Percentiles rank a stretch among this genome's conserved stretches.
These are phyloP conservation scores for Neodiprion virginianus DNA, from an alignment of 1,140 invertebrate genomes.

Conservation along the genomic window DNA sequence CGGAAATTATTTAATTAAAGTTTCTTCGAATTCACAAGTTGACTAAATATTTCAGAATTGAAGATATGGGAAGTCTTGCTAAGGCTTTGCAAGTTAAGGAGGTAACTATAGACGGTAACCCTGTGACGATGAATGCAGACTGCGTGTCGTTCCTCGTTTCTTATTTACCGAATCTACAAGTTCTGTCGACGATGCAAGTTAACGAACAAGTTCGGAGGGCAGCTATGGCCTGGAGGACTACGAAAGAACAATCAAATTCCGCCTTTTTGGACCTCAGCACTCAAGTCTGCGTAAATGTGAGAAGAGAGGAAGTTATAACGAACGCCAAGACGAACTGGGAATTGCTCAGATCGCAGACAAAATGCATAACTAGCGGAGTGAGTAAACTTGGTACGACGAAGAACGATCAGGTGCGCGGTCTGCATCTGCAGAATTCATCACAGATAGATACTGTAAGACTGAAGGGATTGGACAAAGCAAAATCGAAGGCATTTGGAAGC, in stretches of 20 bases:
- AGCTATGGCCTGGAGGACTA: conserved; percentile 77
- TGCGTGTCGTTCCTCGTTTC: conserved; percentile 81
- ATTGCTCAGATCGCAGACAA: conserved; percentile 73
- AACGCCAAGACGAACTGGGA: conserved; percentile 86
- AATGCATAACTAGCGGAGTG: conserved; percentile 41
- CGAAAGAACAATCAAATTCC: conserved; percentile 75
- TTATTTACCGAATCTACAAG: conserved; percentile 74
- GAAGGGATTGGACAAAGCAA: conserved; percentile 40
- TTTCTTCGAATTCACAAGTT: too few species aligned
- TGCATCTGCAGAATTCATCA: conserved; percentile 44
- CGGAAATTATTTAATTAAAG: too few species aligned
- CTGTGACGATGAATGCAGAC: conserved; percentile 75
- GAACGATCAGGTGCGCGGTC: conserved; percentile 36
- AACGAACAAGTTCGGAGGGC: conserved; percentile 77
- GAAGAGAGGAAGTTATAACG: conserved; percentile 78
- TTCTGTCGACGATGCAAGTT: conserved; percentile 76
- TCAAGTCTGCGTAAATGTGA: conserved; percentile 70
- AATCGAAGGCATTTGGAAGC: conserved; percentile 46
- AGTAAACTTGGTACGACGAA: conserved; percentile 36
- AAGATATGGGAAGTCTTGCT: conserved; percentile 79
- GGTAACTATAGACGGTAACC: conserved; percentile 88
- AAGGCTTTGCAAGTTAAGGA: conserved; percentile 78
- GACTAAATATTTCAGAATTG: conserved; percentile 68
- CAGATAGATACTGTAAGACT: conserved; percentile 43
- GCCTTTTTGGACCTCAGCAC: conserved; percentile 72